Conservation (phyloP, 2,797 vertebrate species). For the Phataginus tricuspis region DNA sequence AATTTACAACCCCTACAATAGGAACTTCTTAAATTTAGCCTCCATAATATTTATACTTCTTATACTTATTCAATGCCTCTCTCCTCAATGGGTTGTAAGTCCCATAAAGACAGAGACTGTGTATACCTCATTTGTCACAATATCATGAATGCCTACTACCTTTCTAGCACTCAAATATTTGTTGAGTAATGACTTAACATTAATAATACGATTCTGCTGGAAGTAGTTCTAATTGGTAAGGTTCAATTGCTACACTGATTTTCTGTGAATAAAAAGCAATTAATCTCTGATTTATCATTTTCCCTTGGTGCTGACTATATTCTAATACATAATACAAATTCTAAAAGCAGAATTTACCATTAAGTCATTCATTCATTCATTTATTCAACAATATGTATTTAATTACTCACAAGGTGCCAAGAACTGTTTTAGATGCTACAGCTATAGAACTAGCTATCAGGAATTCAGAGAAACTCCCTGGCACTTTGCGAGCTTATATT, state of each 20-base stretch:
- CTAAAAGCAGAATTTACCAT: constrained; percentile 31
- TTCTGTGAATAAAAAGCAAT: neutral
- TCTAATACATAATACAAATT: neutral
- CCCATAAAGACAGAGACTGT: neutral
- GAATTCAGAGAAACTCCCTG: neutral
- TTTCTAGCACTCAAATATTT: neutral
- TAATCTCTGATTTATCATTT: constrained; percentile 10
- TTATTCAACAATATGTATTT: constrained; percentile 1
- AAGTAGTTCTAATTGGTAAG: neutral
- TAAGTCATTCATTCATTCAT: neutral
- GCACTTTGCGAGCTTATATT: neutral
- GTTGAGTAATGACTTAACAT: neutral
- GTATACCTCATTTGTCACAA: neutral
- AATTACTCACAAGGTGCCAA: neutral
- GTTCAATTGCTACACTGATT: neutral
- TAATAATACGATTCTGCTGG: neutral
- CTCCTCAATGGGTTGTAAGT: neutral
- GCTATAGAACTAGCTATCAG: neutral
- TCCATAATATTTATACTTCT: neutral
- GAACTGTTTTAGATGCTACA: neutral
- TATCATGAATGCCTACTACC: neutral
- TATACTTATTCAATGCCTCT: neutral
- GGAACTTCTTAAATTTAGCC: neutral
- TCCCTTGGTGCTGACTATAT: neutral
- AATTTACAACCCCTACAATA: neutral